Evolutionary conservation across 2,797 vertebrate species (phyloP).

Genomic region (Scolopax bukidnonensis): DNA sequence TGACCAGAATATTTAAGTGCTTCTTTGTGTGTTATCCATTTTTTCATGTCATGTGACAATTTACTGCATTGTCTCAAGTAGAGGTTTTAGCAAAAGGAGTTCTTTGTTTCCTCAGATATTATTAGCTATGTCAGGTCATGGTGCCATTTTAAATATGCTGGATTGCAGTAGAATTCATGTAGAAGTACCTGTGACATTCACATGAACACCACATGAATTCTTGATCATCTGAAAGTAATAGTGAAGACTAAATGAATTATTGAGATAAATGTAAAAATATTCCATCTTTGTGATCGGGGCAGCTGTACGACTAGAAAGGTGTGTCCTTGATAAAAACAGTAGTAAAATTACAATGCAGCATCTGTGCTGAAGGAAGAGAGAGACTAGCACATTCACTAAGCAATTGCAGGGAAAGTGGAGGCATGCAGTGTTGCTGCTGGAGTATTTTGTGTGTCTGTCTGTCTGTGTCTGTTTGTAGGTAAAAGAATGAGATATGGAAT

Average conservation of each 20-base stretch:
- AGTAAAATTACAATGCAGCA: not conserved
- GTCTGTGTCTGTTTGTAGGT: not conserved
- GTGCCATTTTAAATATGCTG: not conserved
- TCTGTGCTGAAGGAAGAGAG: not conserved
- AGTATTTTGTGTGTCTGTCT: too few species aligned
- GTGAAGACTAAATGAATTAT: conserved; percentile 29
- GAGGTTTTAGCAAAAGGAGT: not conserved
- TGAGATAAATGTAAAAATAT: conserved; percentile 6
- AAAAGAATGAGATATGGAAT: not conserved
- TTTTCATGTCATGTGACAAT: not conserved
- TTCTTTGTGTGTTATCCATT: not conserved
- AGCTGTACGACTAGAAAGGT: conserved; percentile 6
- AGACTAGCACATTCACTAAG: not conserved
- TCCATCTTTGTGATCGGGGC: not conserved
- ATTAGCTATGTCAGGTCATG: not conserved
- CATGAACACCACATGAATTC: not conserved
- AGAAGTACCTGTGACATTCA: conserved; percentile 22
- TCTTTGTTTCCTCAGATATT: not conserved
- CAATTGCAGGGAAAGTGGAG: not conserved
- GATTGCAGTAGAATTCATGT: not conserved
- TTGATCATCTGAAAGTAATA: not conserved
- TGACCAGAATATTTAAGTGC: not conserved
- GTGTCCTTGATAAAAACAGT: not conserved
- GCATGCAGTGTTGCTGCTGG: not conserved
- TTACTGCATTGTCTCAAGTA: not conserved